A percentile compares a stretch with the other conserved stretches of the same genome.
These are phyloP conservation scores for Eueides isabella DNA, from an alignment of 1,140 invertebrate genomes.

Conservation along the genomic window DNA sequence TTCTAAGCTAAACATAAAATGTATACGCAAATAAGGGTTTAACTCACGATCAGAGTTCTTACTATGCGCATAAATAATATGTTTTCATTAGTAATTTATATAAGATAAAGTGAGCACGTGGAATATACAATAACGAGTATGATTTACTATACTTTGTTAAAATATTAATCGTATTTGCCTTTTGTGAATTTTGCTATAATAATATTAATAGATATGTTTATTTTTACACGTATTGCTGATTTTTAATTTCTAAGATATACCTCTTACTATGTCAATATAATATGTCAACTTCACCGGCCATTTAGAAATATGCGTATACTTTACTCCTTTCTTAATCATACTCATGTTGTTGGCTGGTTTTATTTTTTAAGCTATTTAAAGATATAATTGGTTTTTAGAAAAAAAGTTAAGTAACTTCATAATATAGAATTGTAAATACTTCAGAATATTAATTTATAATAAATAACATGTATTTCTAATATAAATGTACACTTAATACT, in stretches of 20 bases:
- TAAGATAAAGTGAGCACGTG: slow-evolving; percentile 63
- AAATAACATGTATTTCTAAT: background rate
- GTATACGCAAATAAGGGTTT: slow-evolving; percentile 58
- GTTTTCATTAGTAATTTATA: slow-evolving; percentile 75
- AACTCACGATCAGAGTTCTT: slow-evolving; percentile 68
- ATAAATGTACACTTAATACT: background rate
- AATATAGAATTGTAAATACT: background rate
- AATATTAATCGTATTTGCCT: background rate
- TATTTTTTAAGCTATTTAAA: no score
- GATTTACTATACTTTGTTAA: slow-evolving; percentile 46
- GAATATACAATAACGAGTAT: slow-evolving; percentile 55
- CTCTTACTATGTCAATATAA: no score
- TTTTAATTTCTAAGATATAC: no score
- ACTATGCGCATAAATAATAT: slow-evolving; percentile 81
- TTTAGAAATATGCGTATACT: no score
- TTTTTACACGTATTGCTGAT: no score
- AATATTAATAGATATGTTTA: no score
- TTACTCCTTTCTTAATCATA: no score
- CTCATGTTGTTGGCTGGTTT: no score
- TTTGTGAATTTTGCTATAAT: slow-evolving; percentile 3
- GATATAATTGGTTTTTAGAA: no score
- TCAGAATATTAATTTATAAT: background rate
- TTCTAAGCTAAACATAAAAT: slow-evolving; percentile 25
- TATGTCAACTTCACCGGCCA: no score
- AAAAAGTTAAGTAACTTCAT: background rate